Evolutionary conservation across 2,797 vertebrate species (phyloP), one percentile per base, ranked within the genome.

Genomic region (Rallus crepitans): DNA sequence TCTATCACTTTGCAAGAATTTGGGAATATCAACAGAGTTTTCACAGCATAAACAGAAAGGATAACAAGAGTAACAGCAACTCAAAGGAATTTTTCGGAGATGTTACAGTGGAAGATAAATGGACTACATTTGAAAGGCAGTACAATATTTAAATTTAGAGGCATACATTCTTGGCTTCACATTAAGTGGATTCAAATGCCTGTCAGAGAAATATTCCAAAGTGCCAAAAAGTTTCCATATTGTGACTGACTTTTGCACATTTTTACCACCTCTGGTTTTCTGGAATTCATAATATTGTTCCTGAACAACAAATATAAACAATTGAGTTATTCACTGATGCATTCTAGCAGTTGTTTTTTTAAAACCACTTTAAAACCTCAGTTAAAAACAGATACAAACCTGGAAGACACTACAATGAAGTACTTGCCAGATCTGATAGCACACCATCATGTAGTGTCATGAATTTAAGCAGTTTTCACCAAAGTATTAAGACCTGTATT

Each of bases 11-110:
- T 72, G 71, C 39, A 94, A 89, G 95, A 79, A 93, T 93, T 80
- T 84, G 25, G 35, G 48, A 96, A 37, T 28, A 94, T 95, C 95
- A 96, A 95, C 96, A 95, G 87, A 87, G 52, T 79, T 82, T 81
- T 76, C 73, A 82, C 52, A 89, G 93, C n/a, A 82, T 95, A 96
- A 96, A 95, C 92, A 95, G 65, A 91, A 83, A 59, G 78, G 19
- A 78, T 92, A 86, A 82, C 50, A 69, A 88, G 57, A 93, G 27
- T 79, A 89, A 86, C 82, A 85, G 79, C 50, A 94, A 88, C 40
- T 65, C 80, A 60, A 91, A 90, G 31, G 63, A 93, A 81, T 86
- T 90, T 91, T 89, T 90, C 65, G 81, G 65, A 57, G 80, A 69
- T 68, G 86, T 57, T 35, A 42, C 18, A 79, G 53, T 40, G 90